phyloP scores from a whole-genome alignment of 23 tunicate genomes.

The Trididemnum miniatum region DNA sequence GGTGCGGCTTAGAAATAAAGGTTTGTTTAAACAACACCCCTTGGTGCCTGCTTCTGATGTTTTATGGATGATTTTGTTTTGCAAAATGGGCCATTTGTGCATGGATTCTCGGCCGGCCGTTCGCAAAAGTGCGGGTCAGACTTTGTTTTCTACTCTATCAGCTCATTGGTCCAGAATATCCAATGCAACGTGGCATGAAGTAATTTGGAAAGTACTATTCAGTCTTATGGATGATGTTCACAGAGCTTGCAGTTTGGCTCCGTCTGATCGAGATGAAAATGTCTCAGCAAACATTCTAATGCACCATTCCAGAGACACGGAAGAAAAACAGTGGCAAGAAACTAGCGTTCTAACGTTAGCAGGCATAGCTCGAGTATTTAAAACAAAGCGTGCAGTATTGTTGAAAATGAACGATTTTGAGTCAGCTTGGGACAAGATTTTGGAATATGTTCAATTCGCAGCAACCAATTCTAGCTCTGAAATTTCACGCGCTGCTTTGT shows the following conservation, averaged over 20 bases:
- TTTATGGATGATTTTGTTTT: constrained; percentile 80
- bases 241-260: constrained; percentile 59
- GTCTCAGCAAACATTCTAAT: constrained; percentile 50
- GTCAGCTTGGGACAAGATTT: constrained; percentile 67
- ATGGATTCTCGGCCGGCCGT: constrained; percentile 89
- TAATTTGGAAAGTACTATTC: constrained; percentile 90
- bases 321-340: constrained; percentile 98
- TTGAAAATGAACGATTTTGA: constrained; percentile 46
- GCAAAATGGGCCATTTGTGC: constrained; percentile 81
- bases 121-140: constrained; percentile 94
- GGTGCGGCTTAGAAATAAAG: neutral
- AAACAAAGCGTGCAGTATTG: constrained; percentile 60
- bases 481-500: constrained; percentile 78
- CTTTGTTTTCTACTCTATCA: constrained; percentile 85
- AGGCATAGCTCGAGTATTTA: constrained; percentile 83
- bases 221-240: constrained; percentile 85
- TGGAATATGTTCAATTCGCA: constrained; percentile 67
- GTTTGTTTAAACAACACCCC: neutral
- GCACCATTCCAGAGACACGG: constrained; percentile 98
- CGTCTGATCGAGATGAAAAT: constrained; percentile 34
- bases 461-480: constrained; percentile 69
- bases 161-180: constrained; percentile 85
- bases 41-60: constrained; percentile 29
- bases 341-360: constrained; percentile 86
- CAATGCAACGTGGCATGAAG: constrained; percentile 66